Evolutionary conservation across 2,888 invertebrate species (phyloP), one percentile per base, ranked within the genome.

Genomic region (Tholera decimalis): DNA sequence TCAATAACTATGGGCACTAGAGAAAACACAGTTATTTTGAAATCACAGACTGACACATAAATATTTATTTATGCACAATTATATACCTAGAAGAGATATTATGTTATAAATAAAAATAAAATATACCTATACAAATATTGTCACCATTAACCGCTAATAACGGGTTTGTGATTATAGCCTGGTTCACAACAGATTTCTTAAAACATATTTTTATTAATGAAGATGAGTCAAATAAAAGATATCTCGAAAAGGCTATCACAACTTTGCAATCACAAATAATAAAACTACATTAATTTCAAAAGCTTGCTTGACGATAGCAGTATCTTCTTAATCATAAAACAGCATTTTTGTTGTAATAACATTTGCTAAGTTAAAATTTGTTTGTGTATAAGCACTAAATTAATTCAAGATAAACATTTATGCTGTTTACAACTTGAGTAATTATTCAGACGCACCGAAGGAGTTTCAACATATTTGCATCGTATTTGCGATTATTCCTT

Each of bases 351-450:
- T 49, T 37, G 47, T 57, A 53, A 62, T 41, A 67, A 67, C 39
- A 58, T 58, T 67, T 51, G 20, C 15, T 41, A 7, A 60, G 51
- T 37, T 49, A 41, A 46, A 57, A 51, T 56, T 46, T 41, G 41
- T 71, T 75, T 61, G 60, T 59, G 20, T 68, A 35, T 35, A 62
- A 68, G 30, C 28, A 54, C 18, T 44, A 50, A 64, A 65, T 62
- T 63, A 60, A 73, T 68, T 59, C 53, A 43, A 56, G 24, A 37
- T 55, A 60, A 72, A 51, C 44, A 39, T 44, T 58, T 41, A 35
- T 37, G 54, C 57, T 62, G 47, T 68, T 66, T 59, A 60, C 46
- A 55, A 54, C 20, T 55, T 43, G 22, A 57, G 18, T 50, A 43
- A 73, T 57, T 61, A 67, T 61, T 51, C 54, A 43, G 56, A 50